Evolutionary conservation across 1,140 invertebrate genomes (phyloP).

Genomic region (Zaprionus ghesquierei): DNA sequence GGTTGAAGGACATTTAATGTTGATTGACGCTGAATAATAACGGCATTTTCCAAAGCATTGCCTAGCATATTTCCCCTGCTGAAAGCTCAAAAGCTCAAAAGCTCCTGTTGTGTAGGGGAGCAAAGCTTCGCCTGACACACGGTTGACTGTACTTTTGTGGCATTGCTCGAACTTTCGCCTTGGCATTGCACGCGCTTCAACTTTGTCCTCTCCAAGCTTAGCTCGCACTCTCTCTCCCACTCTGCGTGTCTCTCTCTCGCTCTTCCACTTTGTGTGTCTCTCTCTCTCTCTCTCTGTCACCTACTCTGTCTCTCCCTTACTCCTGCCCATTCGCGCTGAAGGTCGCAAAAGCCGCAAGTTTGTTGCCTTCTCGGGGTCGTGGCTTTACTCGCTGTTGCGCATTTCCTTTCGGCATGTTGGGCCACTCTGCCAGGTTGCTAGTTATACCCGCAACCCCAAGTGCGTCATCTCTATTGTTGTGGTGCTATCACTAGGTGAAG

Average conservation of each 20-base stretch:
- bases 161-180: slow-evolving; percentile 70
- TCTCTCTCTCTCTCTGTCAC: slow-evolving; percentile 1
- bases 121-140: slow-evolving; percentile 37
- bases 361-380: slow-evolving; percentile 39
- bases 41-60: slow-evolving; percentile 34
- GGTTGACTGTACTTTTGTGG: slow-evolving; percentile 74
- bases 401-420: slow-evolving; percentile 45
- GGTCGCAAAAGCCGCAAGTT: slow-evolving; percentile 31
- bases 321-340: slow-evolving; percentile 25
- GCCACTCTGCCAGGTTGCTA: slow-evolving; percentile 2
- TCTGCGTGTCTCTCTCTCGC: too few species aligned
- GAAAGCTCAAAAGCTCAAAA: slow-evolving; percentile 26
- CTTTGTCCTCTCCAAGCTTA: slow-evolving; percentile 42
- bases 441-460: slow-evolving; percentile 31
- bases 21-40: slow-evolving; percentile 56
- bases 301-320: not conserved
- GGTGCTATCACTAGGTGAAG: slow-evolving; percentile 15
- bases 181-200: slow-evolving; percentile 77
- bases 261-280: not conserved
- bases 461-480: slow-evolving; percentile 63
- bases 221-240: slow-evolving; percentile 15
- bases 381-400: slow-evolving; percentile 64
- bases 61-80: slow-evolving; percentile 3
- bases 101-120: slow-evolving; percentile 7
- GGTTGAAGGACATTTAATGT: slow-evolving; percentile 52